Evolutionary conservation across 2,113 vertebrate species (phyloP).

Genomic region (Mastomys coucha): DNA sequence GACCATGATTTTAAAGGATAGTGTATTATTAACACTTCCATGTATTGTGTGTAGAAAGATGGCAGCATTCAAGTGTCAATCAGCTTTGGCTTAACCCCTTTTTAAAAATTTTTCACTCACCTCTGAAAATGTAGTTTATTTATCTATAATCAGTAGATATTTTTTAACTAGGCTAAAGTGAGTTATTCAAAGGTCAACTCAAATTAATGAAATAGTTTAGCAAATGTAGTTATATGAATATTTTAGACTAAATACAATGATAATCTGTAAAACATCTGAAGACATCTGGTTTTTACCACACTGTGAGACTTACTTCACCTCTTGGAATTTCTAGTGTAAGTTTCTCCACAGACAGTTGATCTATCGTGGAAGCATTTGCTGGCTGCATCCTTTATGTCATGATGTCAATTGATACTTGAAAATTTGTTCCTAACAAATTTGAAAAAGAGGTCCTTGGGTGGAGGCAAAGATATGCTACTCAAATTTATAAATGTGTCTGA

Average conservation of each 20-base stretch:
- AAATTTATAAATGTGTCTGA: neutral
- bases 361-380: rapidly evolving
- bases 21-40: neutral
- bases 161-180: neutral
- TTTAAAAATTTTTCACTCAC: neutral
- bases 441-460: neutral
- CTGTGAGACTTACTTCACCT: neutral
- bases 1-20: neutral
- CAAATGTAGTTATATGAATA: neutral
- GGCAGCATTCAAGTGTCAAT: neutral
- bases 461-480: neutral
- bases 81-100: neutral
- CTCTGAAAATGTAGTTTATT: neutral
- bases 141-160: neutral
- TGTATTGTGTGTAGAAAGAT: neutral
- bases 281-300: rapidly evolving
- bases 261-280: rapidly evolving
- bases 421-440: neutral
- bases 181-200: neutral
- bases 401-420: neutral
- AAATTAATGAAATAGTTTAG: neutral
- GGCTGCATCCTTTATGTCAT: rapidly evolving
- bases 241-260: neutral
- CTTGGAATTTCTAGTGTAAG: too few relatives aligned
- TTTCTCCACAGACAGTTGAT: neutral